A percentile compares a stretch with the other conserved stretches of the same genome.
Conservation (phyloP, 2,888 invertebrate species). For the Tiliacea citrago region DNA sequence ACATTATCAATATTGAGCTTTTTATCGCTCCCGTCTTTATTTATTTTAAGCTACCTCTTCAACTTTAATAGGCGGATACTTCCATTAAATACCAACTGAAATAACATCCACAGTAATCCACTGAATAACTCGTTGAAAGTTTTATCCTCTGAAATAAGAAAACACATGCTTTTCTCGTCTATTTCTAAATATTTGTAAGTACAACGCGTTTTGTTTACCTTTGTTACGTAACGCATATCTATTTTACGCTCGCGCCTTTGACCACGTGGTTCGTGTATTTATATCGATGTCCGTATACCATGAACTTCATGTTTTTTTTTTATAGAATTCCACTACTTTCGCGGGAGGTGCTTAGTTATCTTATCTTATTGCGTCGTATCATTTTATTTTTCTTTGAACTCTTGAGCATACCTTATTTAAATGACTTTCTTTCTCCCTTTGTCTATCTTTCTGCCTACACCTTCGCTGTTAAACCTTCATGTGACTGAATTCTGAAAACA, state of each 20-base stretch:
- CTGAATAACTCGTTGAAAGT: slow-evolving; percentile 38
- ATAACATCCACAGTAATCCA: slow-evolving; percentile 31
- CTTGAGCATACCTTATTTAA: too few relatives aligned
- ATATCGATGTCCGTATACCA: slow-evolving; percentile 58
- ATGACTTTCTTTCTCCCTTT: not conserved
- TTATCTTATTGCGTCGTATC: slow-evolving; percentile 17
- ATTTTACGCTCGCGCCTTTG: slow-evolving; percentile 58
- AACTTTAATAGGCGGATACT: slow-evolving; percentile 13
- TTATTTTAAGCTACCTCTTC: slow-evolving; percentile 20
- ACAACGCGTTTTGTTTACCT: slow-evolving; percentile 63
- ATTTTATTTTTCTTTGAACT: not conserved
- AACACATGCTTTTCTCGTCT: slow-evolving; percentile 39
- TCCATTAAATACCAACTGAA: slow-evolving; percentile 29
- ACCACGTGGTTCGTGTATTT: slow-evolving; percentile 64
- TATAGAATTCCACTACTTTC: slow-evolving; percentile 33
- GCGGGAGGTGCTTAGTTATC: slow-evolving; percentile 12
- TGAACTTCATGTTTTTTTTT: slow-evolving; percentile 51
- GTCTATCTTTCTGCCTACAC: not conserved
- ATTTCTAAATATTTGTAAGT: slow-evolving; percentile 41
- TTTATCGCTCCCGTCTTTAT: slow-evolving; percentile 2
- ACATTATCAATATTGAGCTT: not conserved
- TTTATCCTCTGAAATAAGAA: slow-evolving; percentile 37
- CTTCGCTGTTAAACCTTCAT: not conserved
- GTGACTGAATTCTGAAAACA: not conserved
- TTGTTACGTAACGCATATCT: slow-evolving; percentile 58